Conservation (phyloP, 2,888 invertebrate species). For the Anarsia innoxiella region DNA sequence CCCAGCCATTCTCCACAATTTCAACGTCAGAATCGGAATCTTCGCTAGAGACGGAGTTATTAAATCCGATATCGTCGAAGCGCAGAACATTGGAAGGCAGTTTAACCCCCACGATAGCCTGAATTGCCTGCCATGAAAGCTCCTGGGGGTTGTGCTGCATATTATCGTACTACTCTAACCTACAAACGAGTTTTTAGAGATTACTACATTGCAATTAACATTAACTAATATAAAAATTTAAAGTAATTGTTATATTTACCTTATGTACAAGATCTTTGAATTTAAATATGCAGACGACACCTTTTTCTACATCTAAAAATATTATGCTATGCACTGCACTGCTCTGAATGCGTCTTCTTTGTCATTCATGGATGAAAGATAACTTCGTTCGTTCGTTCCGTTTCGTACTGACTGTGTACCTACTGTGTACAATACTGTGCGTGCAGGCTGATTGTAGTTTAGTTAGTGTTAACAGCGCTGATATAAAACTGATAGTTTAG, state of each 20-base stretch:
- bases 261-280: conserved; percentile 49
- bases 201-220: conserved; percentile 45
- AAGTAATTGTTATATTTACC: conserved; percentile 45
- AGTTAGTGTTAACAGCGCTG: too few species aligned
- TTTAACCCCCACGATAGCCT: conserved; percentile 74
- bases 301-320: conserved; percentile 76
- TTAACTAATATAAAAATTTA: conserved; percentile 19
- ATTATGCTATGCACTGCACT: conserved; percentile 50
- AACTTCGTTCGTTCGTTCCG: conserved; percentile 3
- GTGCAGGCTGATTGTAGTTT: too few species aligned
- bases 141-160: conserved; percentile 77
- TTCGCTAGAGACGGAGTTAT: conserved; percentile 63
- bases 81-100: conserved; percentile 70
- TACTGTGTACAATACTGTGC: too few species aligned
- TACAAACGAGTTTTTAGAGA: conserved; percentile 68
- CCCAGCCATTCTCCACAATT: conserved; percentile 71
- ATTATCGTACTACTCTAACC: conserved; percentile 75
- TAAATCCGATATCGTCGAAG: conserved; percentile 71
- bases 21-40: conserved; percentile 72
- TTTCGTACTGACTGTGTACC: too few species aligned
- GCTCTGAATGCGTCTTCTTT: conserved; percentile 14
- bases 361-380: conserved; percentile 9
- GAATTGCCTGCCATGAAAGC: conserved; percentile 76
- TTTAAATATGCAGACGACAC: conserved; percentile 59
- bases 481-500: too few species aligned